Base-by-base conservation (phyloP, 2,797 vertebrate genomes). In the Eremophila alpestris region DNA sequence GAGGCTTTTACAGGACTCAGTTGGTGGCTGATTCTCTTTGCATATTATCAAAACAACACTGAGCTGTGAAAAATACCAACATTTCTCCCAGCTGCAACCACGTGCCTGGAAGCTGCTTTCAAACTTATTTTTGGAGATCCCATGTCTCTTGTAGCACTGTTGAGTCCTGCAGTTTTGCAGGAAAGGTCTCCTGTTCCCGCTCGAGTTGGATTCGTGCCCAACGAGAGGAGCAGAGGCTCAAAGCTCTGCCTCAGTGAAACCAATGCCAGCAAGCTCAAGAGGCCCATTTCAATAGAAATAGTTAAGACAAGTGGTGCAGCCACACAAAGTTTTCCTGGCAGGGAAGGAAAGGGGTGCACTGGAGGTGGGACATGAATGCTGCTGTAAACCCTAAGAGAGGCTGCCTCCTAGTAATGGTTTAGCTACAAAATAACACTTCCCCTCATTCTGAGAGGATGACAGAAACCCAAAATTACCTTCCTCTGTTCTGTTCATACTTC, bases 221-320 rank as follows among this genome's bases (percentile, higher is more conserved):
- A 12, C 1, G 3, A 10, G 79, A 63, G 79, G 76, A 88, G 92
- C 75, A 85, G n/a, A 29, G 70, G 77, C 52, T 38, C 81, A 62
- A 87, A 93, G 58, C 52, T 86, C 78, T 93, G 92, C 45, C 83
- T 51, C 52, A 52, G 56, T 54, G 68, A 68, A 52, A 67, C 26
- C 67, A 32, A 34, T 75, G 91, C 89, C 94, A 93, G 82, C 36
- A 26, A 88, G 67, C 38, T 86, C 63, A 43, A 90, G 85, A 70
- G 89, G 48, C 17, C 22, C 64, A 36, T 82, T 56, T 86, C 88
- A 96, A 93, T 81, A 96, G 92, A 94, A 94, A 92, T 56, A 43
- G 73, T 78, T 52, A 51, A 67, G 76, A 81, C 24, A 62, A 95
- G 91, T 49, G 75, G 59, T 76, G 34, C 67, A 91, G 40, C n/a